phyloP scores from a whole-genome alignment of 1,140 invertebrate species.

The Bombus cullumanus region DNA sequence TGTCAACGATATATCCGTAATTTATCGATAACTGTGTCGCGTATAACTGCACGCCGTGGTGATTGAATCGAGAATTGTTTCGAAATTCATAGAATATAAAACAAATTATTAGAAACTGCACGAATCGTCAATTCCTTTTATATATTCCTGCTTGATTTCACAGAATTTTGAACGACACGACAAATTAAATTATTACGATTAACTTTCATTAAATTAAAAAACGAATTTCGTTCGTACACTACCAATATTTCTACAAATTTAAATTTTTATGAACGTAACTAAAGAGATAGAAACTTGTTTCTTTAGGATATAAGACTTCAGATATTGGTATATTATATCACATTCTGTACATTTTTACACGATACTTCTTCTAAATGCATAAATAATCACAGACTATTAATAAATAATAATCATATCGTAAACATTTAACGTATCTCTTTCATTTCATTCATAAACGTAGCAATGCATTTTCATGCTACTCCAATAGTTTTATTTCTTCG shows the following conservation, averaged over 20 bases:
- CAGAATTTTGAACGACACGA: neutral
- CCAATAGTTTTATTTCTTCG: neutral
- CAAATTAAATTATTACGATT: neutral
- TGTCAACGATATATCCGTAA: conserved; percentile 12
- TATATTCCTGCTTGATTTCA: neutral
- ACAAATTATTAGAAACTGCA: neutral
- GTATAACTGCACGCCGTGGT: neutral
- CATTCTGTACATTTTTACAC: neutral
- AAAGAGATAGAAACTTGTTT: neutral
- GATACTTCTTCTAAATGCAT: neutral
- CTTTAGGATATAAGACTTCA: too few species aligned
- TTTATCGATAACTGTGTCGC: conserved; percentile 25
- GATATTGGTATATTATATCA: too few species aligned
- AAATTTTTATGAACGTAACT: neutral
- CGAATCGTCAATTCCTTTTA: neutral
- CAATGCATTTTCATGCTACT: neutral
- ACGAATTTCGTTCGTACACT: too few species aligned
- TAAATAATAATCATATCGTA: neutral
- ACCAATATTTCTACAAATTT: neutral
- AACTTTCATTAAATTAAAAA: neutral
- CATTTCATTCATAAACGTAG: neutral
- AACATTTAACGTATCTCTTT: neutral
- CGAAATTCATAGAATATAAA: too few species aligned
- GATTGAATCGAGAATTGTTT: neutral
- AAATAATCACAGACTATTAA: neutral